These are phyloP conservation scores for Cyanoramphus novaezelandiae DNA, from an alignment of 2,113 vertebrate species.

Conservation along the genomic window DNA sequence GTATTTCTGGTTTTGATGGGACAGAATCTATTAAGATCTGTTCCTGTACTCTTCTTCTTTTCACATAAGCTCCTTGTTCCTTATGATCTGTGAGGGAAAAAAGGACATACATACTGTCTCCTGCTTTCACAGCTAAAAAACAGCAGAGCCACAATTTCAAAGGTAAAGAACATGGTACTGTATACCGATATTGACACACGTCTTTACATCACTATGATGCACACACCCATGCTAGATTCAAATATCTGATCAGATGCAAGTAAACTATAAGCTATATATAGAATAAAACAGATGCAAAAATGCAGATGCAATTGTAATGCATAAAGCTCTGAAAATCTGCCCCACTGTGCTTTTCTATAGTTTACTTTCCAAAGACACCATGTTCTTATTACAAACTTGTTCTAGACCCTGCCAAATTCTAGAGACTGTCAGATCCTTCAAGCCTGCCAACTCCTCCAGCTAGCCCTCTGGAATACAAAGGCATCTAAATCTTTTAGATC, in stretches of 20 bases:
- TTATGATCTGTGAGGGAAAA: not conserved
- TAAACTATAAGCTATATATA: not conserved
- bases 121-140: not conserved
- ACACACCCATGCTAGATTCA: not conserved
- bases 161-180: not conserved
- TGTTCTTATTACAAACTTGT: not conserved
- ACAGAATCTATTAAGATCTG: slow-evolving; percentile 16
- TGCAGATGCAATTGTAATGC: not conserved
- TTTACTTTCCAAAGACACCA: not conserved
- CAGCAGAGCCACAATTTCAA: not conserved
- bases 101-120: not conserved
- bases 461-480: not conserved
- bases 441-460: not conserved
- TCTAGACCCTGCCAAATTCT: not conserved
- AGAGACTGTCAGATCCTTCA: not conserved
- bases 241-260: not conserved
- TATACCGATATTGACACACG: not conserved
- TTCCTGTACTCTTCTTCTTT: not conserved
- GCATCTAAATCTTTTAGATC: not conserved
- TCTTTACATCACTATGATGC: not conserved
- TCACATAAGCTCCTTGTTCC: slow-evolving; percentile 15
- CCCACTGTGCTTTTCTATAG: not conserved
- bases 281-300: not conserved
- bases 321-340: not conserved
- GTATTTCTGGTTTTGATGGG: slow-evolving; percentile 5